Evolutionary conservation across 2,797 vertebrate species (phyloP).

Genomic region (Euphonia xanthogaster): DNA sequence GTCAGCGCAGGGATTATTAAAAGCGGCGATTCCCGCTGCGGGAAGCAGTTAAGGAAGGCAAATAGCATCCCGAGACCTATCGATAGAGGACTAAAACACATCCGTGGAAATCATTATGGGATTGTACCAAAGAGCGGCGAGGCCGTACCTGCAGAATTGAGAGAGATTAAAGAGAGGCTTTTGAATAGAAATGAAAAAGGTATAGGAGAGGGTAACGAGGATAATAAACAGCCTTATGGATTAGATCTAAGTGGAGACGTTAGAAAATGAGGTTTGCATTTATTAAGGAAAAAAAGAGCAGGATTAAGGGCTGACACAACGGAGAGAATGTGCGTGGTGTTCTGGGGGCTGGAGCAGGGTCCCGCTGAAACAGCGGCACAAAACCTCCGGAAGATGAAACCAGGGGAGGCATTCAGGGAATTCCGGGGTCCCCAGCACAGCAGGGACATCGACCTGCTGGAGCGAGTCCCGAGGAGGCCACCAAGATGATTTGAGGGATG

Average conservation of each 20-base stretch:
- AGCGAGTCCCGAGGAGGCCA: rapidly evolving
- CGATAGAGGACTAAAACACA: background rate
- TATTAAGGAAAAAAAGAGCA: background rate
- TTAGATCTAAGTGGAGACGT: conserved; percentile 59
- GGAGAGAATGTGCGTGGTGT: rapidly evolving
- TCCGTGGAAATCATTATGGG: conserved; percentile 37
- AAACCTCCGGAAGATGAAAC: rapidly evolving
- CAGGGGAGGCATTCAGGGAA: background rate
- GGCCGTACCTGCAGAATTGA: conserved; percentile 44
- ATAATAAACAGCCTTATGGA: conserved; percentile 49
- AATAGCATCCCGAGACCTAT: conserved; percentile 23
- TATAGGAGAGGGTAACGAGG: conserved; percentile 25
- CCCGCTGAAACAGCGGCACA: background rate
- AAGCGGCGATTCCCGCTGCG: background rate
- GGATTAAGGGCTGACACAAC: background rate
- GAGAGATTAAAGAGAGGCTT: conserved; percentile 35
- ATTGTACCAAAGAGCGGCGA: background rate
- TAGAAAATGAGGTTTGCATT: conserved; percentile 53
- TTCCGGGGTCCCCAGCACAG: rapidly evolving
- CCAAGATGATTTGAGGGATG: background rate
- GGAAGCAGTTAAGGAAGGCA: conserved; percentile 41
- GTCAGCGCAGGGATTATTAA: background rate
- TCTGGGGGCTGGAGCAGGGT: background rate
- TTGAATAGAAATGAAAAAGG: conserved; percentile 26
- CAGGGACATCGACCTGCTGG: background rate